Percentiles rank a stretch among this genome's conserved stretches.
These are phyloP conservation scores for Amphipoea oculea DNA, from an alignment of 2,888 invertebrate species.

Conservation along the genomic window DNA sequence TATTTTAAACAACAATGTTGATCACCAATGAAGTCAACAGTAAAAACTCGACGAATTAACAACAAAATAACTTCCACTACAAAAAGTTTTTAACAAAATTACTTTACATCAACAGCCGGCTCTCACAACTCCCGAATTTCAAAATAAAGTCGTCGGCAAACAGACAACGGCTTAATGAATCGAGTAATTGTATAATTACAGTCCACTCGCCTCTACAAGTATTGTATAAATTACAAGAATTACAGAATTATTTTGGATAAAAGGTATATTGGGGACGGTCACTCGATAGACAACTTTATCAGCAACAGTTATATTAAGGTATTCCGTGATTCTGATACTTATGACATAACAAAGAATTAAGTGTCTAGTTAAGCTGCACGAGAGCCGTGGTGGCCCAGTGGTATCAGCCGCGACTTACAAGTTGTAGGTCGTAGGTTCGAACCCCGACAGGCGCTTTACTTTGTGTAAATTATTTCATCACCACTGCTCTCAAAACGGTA, in stretches of 20 bases:
- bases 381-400: too few relatives aligned
- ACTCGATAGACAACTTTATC: not conserved
- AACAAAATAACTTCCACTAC: conserved; percentile 22
- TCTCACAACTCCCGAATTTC: conserved; percentile 25
- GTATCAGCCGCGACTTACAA: too few relatives aligned
- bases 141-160: conserved; percentile 40
- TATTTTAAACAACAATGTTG: not conserved
- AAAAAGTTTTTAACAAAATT: conserved; percentile 51
- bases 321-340: not conserved
- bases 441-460: too few relatives aligned
- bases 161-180: conserved; percentile 60
- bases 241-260: conserved; percentile 6
- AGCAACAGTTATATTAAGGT: not conserved
- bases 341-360: too few relatives aligned
- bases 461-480: too few relatives aligned
- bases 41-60: conserved; percentile 8
- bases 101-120: conserved; percentile 13
- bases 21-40: conserved; percentile 11
- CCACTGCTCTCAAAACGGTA: too few relatives aligned
- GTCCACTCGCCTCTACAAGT: conserved; percentile 36
- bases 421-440: too few relatives aligned
- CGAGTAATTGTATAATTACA: conserved; percentile 70
- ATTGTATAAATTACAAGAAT: conserved; percentile 56
- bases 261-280: not conserved
- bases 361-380: too few relatives aligned